A percentile compares a stretch with the other conserved stretches of the same genome.
phyloP scores from a whole-genome alignment of 2,113 vertebrate genomes.

The Pangasianodon gigas region DNA sequence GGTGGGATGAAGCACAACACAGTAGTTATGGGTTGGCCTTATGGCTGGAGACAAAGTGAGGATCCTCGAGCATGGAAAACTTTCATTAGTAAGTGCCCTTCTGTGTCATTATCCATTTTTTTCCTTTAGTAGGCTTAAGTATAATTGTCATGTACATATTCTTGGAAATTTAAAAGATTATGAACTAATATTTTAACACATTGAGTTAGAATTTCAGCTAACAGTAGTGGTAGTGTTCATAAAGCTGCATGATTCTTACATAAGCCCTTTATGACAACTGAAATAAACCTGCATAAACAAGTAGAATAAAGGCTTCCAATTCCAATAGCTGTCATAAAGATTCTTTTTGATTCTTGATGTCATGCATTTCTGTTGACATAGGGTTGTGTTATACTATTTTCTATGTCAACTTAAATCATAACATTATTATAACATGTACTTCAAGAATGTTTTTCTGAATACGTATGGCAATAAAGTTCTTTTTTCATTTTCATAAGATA shows the following conservation, averaged over 20 bases:
- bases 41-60: slow-evolving; percentile 97
- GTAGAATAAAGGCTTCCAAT: neutral
- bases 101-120: neutral
- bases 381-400: neutral
- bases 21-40: slow-evolving; percentile 96
- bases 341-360: neutral
- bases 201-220: neutral
- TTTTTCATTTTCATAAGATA: neutral
- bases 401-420: neutral
- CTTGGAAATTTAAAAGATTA: neutral
- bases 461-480: too few relatives aligned
- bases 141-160: neutral
- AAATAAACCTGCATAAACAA: neutral
- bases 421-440: neutral
- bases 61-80: slow-evolving; percentile 98
- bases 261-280: neutral
- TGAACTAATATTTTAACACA: neutral
- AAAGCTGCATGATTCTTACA: neutral
- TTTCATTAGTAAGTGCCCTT: slow-evolving; percentile 83
- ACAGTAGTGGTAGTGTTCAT: neutral
- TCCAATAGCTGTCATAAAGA: neutral
- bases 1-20: slow-evolving; percentile 98
- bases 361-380: neutral
- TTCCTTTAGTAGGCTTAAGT: neutral
- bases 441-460: neutral